phyloP scores from a whole-genome alignment of 2,797 vertebrate species.

The Chloroceryle amazona region DNA sequence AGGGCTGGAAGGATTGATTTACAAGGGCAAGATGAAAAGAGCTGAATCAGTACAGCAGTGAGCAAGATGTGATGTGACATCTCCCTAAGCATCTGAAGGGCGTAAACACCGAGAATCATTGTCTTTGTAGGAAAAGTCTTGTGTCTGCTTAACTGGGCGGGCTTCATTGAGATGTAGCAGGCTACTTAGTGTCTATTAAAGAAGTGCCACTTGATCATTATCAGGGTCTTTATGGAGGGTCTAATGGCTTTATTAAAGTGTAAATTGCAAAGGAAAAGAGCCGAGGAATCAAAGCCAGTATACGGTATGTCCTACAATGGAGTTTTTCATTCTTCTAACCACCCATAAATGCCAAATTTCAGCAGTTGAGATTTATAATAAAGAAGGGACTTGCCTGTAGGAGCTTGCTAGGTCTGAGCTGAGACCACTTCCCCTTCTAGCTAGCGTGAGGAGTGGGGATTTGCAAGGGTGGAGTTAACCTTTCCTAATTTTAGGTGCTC shows the following conservation, averaged over 20 bases:
- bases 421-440: fast-evolving
- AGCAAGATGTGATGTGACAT: constrained; percentile 50
- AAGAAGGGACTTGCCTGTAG: not conserved
- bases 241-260: not conserved
- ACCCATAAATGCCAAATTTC: not conserved
- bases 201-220: not conserved
- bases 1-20: constrained; percentile 70
- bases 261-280: not conserved
- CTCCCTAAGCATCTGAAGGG: constrained; percentile 40
- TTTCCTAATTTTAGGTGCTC: not conserved
- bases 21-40: constrained; percentile 68
- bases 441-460: not conserved
- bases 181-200: not conserved
- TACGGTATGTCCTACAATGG: not conserved
- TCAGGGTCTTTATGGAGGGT: not conserved
- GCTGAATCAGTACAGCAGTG: constrained; percentile 57
- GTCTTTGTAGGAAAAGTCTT: constrained; percentile 22
- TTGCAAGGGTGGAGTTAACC: not conserved
- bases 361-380: not conserved
- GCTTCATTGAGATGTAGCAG: not conserved
- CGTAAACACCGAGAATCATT: not conserved
- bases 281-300: not conserved
- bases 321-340: not conserved
- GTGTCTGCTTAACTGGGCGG: not conserved
- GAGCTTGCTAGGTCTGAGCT: not conserved